phyloP scores from a whole-genome alignment of 2,113 vertebrate species.

The Balaenoptera acutorostrata region DNA sequence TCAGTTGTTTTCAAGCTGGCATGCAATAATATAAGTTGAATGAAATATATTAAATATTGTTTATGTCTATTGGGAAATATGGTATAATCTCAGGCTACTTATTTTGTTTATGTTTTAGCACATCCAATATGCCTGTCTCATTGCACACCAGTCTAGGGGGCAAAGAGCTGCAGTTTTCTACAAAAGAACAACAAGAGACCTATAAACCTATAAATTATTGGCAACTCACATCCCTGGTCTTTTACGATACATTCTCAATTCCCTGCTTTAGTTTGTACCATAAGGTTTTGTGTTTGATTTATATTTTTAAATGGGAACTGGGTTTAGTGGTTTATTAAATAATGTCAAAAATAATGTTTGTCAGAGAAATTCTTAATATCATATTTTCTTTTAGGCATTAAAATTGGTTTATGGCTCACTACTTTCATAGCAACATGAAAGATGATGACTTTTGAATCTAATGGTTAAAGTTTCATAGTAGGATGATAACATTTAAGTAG shows the following conservation, averaged over 20 bases:
- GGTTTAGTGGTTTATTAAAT: not conserved
- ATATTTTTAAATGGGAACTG: constrained; percentile 2
- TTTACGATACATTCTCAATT: not conserved
- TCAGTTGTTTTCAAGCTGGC: constrained; percentile 31
- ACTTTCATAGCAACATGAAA: not conserved
- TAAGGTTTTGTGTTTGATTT: constrained; percentile 12
- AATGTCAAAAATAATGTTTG: constrained; percentile 1
- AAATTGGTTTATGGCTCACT: not conserved
- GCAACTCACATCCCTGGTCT: not conserved
- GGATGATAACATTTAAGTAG: constrained; percentile 22
- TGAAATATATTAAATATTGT: constrained; percentile 21
- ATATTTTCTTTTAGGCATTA: not conserved
- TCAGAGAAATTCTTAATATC: not conserved
- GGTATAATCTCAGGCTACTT: constrained; percentile 24
- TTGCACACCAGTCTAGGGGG: not conserved
- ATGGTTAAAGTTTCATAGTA: not conserved
- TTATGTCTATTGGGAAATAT: constrained; percentile 35
- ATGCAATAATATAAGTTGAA: constrained; percentile 7
- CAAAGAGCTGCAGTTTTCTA: not conserved
- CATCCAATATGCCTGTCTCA: not conserved
- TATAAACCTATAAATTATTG: constrained; percentile 8
- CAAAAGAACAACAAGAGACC: not conserved
- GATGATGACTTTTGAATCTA: not conserved
- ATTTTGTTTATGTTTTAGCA: not conserved
- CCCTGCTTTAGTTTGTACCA: not conserved